Evolutionary conservation across 2,113 vertebrate species (phyloP).

Genomic region (Urocolius indicus): DNA sequence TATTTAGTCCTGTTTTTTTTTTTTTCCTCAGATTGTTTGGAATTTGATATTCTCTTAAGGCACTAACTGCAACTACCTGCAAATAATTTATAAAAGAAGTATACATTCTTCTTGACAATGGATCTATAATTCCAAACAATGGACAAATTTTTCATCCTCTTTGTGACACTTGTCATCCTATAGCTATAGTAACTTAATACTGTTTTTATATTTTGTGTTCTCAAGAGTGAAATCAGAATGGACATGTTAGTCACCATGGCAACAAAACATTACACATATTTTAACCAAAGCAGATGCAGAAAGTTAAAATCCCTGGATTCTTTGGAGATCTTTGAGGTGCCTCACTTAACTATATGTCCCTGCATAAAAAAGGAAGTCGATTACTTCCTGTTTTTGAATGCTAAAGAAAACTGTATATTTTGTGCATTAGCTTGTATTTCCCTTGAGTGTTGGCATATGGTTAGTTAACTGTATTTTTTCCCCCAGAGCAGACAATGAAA

Average conservation of each 20-base stretch:
- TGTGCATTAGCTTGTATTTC: not conserved
- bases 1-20: not conserved
- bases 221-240: not conserved
- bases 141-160: not conserved
- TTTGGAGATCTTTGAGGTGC: not conserved
- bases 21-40: not conserved
- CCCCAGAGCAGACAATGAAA: not conserved
- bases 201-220: constrained; percentile 2
- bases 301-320: not conserved
- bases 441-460: not conserved
- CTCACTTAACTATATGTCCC: not conserved
- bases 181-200: not conserved
- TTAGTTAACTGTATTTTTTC: not conserved
- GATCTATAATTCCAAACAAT: constrained; percentile 6
- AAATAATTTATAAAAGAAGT: not conserved
- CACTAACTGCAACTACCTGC: not conserved
- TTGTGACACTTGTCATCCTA: not conserved
- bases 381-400: not conserved
- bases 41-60: constrained; percentile 31
- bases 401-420: not conserved
- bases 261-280: constrained; percentile 27
- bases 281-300: constrained; percentile 11
- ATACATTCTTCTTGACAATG: not conserved
- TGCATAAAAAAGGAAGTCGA: not conserved
- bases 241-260: constrained; percentile 21